Evolutionary conservation across 2,797 vertebrate species (phyloP).

Genomic region (Rhinatrema bivittatum): DNA sequence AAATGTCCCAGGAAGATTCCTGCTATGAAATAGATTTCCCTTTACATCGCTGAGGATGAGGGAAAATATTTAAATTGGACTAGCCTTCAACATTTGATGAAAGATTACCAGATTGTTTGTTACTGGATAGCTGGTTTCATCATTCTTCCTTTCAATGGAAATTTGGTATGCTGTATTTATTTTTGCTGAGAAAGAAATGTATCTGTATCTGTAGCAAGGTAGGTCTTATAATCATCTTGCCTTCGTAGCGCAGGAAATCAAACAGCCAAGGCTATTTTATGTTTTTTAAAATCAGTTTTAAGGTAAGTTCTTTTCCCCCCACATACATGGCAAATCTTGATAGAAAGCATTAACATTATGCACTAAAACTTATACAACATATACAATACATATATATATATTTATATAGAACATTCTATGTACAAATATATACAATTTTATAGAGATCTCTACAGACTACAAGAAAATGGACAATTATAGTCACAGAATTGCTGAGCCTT

Average conservation of each 20-base stretch:
- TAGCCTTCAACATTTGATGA: no score
- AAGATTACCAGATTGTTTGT: no score
- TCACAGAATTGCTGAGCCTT: conserved; percentile 50
- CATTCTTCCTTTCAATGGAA: neutral
- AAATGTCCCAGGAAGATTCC: no score
- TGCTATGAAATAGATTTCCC: no score
- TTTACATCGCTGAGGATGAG: no score
- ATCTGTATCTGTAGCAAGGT: neutral
- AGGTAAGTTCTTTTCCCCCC: conserved; percentile 46
- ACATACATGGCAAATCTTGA: conserved; percentile 37
- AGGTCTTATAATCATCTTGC: conserved; percentile 16
- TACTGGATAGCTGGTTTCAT: neutral
- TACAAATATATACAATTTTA: conserved; percentile 70
- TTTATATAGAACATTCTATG: conserved; percentile 62
- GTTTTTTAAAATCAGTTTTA: conserved; percentile 48
- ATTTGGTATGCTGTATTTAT: neutral
- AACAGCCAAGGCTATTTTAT: conserved; percentile 16
- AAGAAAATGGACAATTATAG: conserved; percentile 52
- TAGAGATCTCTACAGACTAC: conserved; percentile 58
- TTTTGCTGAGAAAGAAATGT: neutral
- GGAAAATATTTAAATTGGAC: no score
- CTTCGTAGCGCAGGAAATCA: conserved; percentile 25
- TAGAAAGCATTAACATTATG: conserved; percentile 53
- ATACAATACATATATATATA: conserved; percentile 66
- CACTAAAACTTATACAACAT: conserved; percentile 71